Evolutionary conservation across 2,113 vertebrate genomes (phyloP).

Genomic region (Coreoperca whiteheadi): DNA sequence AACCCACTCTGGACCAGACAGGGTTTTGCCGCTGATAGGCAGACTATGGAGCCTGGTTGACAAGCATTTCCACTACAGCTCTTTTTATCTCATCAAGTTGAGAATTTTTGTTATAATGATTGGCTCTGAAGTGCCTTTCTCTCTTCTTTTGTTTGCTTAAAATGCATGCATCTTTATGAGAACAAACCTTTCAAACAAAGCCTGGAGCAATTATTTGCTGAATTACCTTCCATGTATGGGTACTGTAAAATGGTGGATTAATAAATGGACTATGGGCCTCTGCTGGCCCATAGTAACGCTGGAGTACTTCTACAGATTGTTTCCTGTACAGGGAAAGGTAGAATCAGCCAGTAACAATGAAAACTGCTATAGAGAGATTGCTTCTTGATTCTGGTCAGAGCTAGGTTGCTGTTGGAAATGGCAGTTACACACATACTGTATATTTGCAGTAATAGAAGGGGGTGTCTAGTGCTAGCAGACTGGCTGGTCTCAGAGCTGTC

Average conservation of each 20-base stretch:
- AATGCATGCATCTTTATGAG: constrained; percentile 22
- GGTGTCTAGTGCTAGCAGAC: neutral
- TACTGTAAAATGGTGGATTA: constrained; percentile 23
- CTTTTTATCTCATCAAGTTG: constrained; percentile 57
- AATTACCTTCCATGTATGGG: constrained; percentile 44
- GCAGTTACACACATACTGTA: neutral
- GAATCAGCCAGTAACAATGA: neutral
- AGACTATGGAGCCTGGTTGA: constrained; percentile 62
- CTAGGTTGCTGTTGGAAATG: neutral
- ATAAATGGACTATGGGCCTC: neutral
- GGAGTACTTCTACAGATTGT: too few relatives aligned
- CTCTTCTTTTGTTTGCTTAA: constrained; percentile 49
- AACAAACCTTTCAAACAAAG: constrained; percentile 39
- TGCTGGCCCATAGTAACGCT: neutral
- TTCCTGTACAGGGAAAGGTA: neutral
- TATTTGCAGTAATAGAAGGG: neutral
- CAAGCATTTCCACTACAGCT: constrained; percentile 56
- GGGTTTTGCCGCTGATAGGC: constrained; percentile 45
- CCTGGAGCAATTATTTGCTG: constrained; percentile 38
- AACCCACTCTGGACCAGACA: constrained; percentile 32
- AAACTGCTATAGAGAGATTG: neutral
- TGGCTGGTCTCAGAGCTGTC: constrained; percentile 4
- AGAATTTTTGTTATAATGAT: constrained; percentile 46
- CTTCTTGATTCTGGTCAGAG: neutral
- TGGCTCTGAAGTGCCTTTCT: constrained; percentile 46